Base-by-base conservation (phyloP, 2,113 vertebrate species). In the Cyprinodon brontotheroides region DNA sequence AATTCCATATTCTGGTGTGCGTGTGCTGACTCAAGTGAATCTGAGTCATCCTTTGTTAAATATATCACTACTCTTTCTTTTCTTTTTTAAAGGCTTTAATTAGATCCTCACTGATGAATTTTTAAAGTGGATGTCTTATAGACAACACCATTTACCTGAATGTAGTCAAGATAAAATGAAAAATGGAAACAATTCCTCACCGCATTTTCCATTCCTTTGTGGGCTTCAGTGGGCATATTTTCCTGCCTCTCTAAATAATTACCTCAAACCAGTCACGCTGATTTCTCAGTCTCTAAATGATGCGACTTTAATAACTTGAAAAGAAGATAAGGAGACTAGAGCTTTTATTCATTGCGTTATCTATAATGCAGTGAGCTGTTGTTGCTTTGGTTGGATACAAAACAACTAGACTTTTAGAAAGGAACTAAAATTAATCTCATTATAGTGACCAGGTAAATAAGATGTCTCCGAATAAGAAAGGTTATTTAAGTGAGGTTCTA, bases 361-460 rank as follows among this genome's bases (percentile, higher is more conserved):
- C 71, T 43, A 48, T 61, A 65, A 40, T 64, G 41, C 69, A 67
- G 70, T 63, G 80, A 77, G 67, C 72, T 76, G 72, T 45, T 80
- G 61, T 41, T 66, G 10, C 68, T 68, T 67, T 43, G 59, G 71
- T 74, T 81, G 77, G 77, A 84, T 66, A 68, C 71, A 61, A 61
- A 87, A 69, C 79, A 86, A 82, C 88, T 83, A 82, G 77, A 76
- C 84, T 84, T 82, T 65, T 89, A 89, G 89, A 84, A 81, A 86
- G 84, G 86, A 88, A 79, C 85, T 72, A 82, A 83, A 89, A 85
- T 79, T 67, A 84, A 85, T 84, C 76, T 82, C 74, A 89, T 85
- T 65, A 85, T 86, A 77, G 87, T 86, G 84, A 85, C 83, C 87
- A 72, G 68, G 86, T 90, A 85, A 89, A 89, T 89, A 82, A 60